Percentiles rank a stretch among this genome's conserved stretches.
Evolutionary conservation across 2,113 vertebrate species (phyloP).

Genomic region (Ctenodactylus gundi): DNA sequence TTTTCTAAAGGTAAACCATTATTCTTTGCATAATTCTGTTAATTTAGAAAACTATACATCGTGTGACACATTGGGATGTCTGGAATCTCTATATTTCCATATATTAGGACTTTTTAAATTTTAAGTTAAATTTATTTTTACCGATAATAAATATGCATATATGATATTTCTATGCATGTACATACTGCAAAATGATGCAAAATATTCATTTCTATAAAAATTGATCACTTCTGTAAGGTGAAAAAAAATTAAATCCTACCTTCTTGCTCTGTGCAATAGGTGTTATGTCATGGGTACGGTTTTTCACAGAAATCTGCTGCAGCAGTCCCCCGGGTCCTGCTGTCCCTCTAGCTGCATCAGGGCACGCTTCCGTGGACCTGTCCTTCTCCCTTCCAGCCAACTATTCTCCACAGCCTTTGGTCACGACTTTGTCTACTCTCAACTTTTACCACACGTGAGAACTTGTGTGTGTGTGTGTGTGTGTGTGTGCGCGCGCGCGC

Average conservation of each 20-base stretch:
- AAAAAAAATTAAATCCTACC: background rate
- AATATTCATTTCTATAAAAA: background rate
- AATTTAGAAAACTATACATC: background rate
- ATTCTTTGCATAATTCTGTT: background rate
- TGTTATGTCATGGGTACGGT: background rate
- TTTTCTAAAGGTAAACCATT: background rate
- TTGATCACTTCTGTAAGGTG: background rate
- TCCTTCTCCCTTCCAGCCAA: background rate
- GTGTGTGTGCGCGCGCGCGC: too few relatives aligned
- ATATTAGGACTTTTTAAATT: background rate
- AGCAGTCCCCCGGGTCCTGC: background rate
- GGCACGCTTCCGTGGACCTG: accelerated
- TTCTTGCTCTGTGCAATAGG: background rate
- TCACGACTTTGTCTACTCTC: too few relatives aligned
- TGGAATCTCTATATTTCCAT: background rate
- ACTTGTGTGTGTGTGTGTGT: too few relatives aligned
- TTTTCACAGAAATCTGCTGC: background rate
- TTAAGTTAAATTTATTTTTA: background rate
- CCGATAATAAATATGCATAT: background rate
- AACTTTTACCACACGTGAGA: too few relatives aligned
- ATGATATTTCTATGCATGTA: background rate
- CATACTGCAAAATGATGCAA: background rate
- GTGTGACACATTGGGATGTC: background rate
- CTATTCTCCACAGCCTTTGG: background rate
- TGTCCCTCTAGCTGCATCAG: too few relatives aligned